Evolutionary conservation across 2,888 invertebrate species (phyloP).

Genomic region (Eristalis intricaria): DNA sequence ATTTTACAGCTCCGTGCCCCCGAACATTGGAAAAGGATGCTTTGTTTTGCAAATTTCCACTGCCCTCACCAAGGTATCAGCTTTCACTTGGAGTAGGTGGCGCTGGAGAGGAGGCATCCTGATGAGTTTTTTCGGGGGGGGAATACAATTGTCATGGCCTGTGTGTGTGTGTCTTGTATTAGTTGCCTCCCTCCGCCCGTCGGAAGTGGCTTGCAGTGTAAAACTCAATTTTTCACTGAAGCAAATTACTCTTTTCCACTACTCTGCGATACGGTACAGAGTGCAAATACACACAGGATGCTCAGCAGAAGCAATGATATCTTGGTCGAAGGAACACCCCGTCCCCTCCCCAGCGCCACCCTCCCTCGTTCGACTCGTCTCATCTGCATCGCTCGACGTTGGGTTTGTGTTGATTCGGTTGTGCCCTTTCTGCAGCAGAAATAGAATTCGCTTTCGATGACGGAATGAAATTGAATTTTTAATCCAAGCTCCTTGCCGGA

Average conservation of each 20-base stretch:
- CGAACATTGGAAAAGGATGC: slow-evolving; percentile 60
- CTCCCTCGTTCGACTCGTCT: not conserved
- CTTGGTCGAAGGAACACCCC: not conserved
- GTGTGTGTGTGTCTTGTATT: not conserved
- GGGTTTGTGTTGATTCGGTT: not conserved
- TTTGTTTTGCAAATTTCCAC: slow-evolving; percentile 61
- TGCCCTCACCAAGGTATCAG: slow-evolving; percentile 16
- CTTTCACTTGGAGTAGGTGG: not conserved
- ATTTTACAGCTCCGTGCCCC: slow-evolving; percentile 65
- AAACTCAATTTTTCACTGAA: slow-evolving; percentile 37
- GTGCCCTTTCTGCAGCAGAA: not conserved
- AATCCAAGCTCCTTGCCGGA: slow-evolving; percentile 34
- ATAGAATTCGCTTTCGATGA: not conserved
- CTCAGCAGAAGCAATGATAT: slow-evolving; percentile 18
- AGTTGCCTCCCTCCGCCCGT: not conserved
- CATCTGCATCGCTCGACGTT: slow-evolving; percentile 23
- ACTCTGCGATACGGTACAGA: too few species aligned
- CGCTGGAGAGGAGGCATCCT: slow-evolving; percentile 11
- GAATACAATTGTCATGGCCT: slow-evolving; percentile 18
- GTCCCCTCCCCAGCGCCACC: not conserved
- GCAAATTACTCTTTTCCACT: slow-evolving; percentile 49
- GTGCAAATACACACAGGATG: not conserved
- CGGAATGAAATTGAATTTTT: slow-evolving; percentile 61
- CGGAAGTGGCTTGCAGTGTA: slow-evolving; percentile 20
- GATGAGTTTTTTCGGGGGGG: slow-evolving; percentile 45